Conservation (phyloP, 2,888 invertebrate species). For the Drosophila greeni region DNA sequence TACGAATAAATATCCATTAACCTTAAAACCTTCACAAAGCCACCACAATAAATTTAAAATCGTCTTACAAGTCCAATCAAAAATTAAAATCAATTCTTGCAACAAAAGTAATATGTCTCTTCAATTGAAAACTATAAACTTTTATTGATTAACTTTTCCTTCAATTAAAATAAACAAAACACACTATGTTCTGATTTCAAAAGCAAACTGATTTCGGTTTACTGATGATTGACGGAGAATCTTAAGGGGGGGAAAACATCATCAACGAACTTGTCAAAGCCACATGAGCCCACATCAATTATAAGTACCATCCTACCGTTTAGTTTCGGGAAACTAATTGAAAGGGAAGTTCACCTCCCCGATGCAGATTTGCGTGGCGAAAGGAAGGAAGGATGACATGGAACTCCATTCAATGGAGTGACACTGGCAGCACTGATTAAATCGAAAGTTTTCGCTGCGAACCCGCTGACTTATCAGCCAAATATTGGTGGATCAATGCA, state of each 20-base stretch:
- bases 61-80: neutral
- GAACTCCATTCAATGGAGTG: conserved; percentile 34
- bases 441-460: conserved; percentile 56
- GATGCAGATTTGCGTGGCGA: conserved; percentile 11
- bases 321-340: conserved; percentile 21
- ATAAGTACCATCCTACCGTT: conserved; percentile 5
- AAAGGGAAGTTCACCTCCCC: conserved; percentile 12
- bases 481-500: conserved; percentile 73
- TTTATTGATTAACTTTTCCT: neutral
- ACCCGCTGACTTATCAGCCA: conserved; percentile 60
- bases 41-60: neutral
- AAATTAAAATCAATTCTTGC: too few relatives aligned
- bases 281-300: conserved; percentile 25
- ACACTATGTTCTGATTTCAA: neutral
- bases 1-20: neutral
- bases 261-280: conserved; percentile 3
- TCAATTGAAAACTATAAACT: neutral
- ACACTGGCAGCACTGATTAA: conserved; percentile 63
- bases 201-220: neutral
- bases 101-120: neutral
- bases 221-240: conserved; percentile 9
- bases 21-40: too few relatives aligned
- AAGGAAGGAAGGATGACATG: neutral
- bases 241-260: neutral
- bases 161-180: conserved; percentile 1